Evolutionary conservation across 2,888 invertebrate genomes (phyloP), one percentile per base, ranked within the genome.

Genomic region (Lochmaea capreae): DNA sequence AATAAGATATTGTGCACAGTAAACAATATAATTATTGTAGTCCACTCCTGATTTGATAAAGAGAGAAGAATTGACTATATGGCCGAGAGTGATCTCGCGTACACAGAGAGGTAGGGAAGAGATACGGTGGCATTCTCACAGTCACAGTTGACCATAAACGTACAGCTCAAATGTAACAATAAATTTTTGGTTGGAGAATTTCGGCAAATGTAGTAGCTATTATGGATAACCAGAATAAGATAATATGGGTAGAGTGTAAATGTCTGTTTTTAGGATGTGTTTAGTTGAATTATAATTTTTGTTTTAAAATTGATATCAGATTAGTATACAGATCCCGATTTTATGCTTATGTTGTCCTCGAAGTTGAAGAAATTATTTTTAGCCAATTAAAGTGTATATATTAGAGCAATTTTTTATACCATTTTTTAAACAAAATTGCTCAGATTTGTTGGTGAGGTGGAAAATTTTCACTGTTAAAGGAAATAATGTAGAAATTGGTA

Each of bases 121-220:
- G 62, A 52, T 33, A 14, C 62, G 63, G 63, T 63, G 65, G 71
- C 65, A 71, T 71, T 71, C 71, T 71, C 71, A 71, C 71, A 71
- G 57, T 71, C 46, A 71, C 58, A 71, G 65, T 65, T 71, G 71
- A 71, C 65, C 65, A 46, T 65, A 65, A 70, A 65, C 65, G 65
- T 65, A 54, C 63, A 70, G 57, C 57, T 54, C 43, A 65, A 69
- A 69, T 69, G 70, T 71, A 65, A 71, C 39, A 65, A 65, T 65
- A 71, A 58, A 71, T 71, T 65, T 71, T 65, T 65, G 71, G 65
- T 54, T 22, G 71, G 63, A 63, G 69, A 26, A 46, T 54, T 49
- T 39, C 54, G 70, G 62, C 63, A 54, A 70, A 70, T 63, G 54
- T 70, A 62, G 54, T 54, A 63, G 63, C 43, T 22, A 43, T 26